Base-by-base conservation (phyloP, 2,113 vertebrate species). In the Podiceps cristatus region DNA sequence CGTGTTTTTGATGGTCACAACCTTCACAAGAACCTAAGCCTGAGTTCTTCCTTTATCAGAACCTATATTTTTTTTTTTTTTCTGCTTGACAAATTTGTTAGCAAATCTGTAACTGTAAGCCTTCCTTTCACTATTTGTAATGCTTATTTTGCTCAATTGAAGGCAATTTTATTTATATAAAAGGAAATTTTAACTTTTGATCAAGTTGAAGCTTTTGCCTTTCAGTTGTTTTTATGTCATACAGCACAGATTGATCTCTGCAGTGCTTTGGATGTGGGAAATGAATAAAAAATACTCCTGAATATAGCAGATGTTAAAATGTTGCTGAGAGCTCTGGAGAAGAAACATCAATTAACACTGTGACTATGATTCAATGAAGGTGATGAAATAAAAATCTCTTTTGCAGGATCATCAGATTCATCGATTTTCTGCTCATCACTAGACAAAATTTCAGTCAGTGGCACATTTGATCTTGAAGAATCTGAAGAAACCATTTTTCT, bases 261-360 rank as follows among this genome's bases (percentile, higher is more conserved):
- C 44, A 47, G 60, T 81, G 23, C 60, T 87, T 68, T 40, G 28
- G 67, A 67, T 85, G 35, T 33, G 4, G 1, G 60, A 96, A 90
- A 90, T 64, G 20, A 55, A 95, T 74, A 75, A 82, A 95, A 84
- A 28, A 20, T 53, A 24, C 5, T 59, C 68, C 47, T 56, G 84
- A 93, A 87, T 78, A 71, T 10, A 91, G 64, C 56, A 91, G 91
- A 91, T 94, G 64, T 56, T 58, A 78, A 93, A 93, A 89, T 60
- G n/a, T 73, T 83, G 86, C 77, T 91, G 60, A 77, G 89, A 87
- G 52, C 60, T 78, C 40, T 63, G 27, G 28, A 75, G 49, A 77
- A 93, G 44, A 93, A 91, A 72, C 29, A 68, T 81, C 74, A 81
- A 64, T 89, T 95, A 94, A 91, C 35, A 75, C 28, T 62, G 40